phyloP scores from a whole-genome alignment of 1,140 invertebrate species.

The Zaprionus kolodkinae region DNA sequence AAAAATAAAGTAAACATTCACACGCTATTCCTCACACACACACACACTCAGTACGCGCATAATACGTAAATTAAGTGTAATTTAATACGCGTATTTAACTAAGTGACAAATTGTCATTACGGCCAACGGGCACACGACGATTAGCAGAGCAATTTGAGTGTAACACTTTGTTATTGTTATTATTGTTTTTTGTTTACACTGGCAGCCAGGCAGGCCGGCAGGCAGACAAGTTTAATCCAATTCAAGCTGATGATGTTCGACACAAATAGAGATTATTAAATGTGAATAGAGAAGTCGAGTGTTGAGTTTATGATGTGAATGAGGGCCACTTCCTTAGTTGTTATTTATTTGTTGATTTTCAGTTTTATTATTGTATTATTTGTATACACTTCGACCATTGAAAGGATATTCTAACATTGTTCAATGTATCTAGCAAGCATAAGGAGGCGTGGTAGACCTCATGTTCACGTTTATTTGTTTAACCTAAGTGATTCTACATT shows the following conservation, averaged over 20 bases:
- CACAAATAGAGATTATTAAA: not conserved
- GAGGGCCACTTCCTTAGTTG: not conserved
- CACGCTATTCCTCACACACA: constrained; percentile 37
- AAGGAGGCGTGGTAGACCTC: too few relatives aligned
- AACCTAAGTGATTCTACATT: too few relatives aligned
- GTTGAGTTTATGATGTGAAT: not conserved
- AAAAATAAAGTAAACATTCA: constrained; percentile 58
- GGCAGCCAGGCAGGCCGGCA: not conserved
- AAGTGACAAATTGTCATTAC: constrained; percentile 63
- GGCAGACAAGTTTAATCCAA: constrained; percentile 1
- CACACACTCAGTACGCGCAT: constrained; percentile 8
- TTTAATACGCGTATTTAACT: constrained; percentile 74
- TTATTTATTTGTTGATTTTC: too few relatives aligned
- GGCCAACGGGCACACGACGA: constrained; percentile 14
- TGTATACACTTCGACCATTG: too few relatives aligned
- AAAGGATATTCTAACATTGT: too few relatives aligned
- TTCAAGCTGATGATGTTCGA: constrained; percentile 12
- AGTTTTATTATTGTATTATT: too few relatives aligned
- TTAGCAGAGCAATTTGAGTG: constrained; percentile 17
- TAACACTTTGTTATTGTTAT: constrained; percentile 8
- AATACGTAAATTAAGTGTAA: constrained; percentile 66
- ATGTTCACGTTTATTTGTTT: too few relatives aligned
- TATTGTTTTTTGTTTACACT: constrained; percentile 8
- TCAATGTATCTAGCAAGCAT: too few relatives aligned
- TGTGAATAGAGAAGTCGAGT: not conserved